Evolutionary conservation across 1,140 invertebrate genomes (phyloP).

Genomic region (Aphelinus certus): DNA sequence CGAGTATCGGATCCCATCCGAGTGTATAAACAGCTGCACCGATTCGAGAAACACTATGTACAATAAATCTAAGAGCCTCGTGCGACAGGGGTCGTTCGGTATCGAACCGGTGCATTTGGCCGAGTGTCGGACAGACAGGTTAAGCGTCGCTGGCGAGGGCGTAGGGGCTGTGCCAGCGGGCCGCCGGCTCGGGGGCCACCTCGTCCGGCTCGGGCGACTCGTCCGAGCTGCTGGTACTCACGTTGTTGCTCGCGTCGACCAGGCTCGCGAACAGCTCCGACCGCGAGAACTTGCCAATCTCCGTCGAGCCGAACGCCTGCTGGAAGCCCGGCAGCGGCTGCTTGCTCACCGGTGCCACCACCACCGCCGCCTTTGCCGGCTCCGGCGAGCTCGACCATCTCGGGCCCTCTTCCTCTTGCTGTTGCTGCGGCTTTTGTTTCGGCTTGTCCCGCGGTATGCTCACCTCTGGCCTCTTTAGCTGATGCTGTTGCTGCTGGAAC

Average conservation of each 20-base stretch:
- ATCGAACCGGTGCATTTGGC: too few relatives aligned
- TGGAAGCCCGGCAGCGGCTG: slow-evolving; percentile 77
- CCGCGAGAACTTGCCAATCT: slow-evolving; percentile 76
- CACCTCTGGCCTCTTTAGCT: slow-evolving; percentile 15
- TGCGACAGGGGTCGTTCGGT: background rate
- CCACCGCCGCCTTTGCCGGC: background rate
- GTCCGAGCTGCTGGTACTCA: slow-evolving; percentile 42
- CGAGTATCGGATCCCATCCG: too few relatives aligned
- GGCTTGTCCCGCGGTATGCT: slow-evolving; percentile 44
- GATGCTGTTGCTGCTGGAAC: too few relatives aligned
- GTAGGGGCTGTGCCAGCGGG: slow-evolving; percentile 63
- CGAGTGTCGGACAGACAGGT: background rate
- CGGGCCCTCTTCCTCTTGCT: background rate
- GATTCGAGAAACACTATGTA: background rate
- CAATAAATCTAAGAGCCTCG: too few relatives aligned
- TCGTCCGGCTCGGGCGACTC: background rate
- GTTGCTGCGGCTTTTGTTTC: slow-evolving; percentile 41
- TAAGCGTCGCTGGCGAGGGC: slow-evolving; percentile 60
- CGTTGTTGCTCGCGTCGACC: slow-evolving; percentile 50
- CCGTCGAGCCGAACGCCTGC: slow-evolving; percentile 81
- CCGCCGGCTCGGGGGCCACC: slow-evolving; percentile 32
- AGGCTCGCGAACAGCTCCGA: slow-evolving; percentile 66
- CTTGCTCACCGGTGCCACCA: background rate
- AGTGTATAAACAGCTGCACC: background rate
- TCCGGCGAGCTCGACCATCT: slow-evolving; percentile 11